A percentile compares a stretch with the other conserved stretches of the same genome.
These are phyloP conservation scores for Dicrurus megarhynchus DNA, from an alignment of 2,113 vertebrate species.

Conservation along the genomic window DNA sequence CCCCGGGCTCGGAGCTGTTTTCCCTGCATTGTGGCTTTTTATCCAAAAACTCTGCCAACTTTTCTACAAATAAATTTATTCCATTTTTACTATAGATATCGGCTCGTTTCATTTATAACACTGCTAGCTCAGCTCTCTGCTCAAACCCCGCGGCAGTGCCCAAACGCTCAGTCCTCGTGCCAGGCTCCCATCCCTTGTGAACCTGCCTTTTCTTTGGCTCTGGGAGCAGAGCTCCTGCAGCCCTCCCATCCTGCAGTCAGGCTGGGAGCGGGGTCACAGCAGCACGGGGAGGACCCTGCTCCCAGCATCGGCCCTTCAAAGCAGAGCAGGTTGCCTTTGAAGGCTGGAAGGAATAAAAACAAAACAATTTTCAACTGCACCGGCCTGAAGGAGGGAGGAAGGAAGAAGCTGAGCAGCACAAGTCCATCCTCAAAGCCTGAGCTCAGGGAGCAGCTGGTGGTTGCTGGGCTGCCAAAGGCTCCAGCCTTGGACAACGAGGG, in stretches of 20 bases:
- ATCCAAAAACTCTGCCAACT: too few relatives aligned
- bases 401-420: neutral
- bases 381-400: neutral
- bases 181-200: neutral
- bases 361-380: neutral
- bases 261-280: rapidly evolving
- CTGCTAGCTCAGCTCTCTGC: neutral
- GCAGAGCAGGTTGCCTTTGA: rapidly evolving
- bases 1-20: too few relatives aligned
- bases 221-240: neutral
- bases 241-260: neutral
- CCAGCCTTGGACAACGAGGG: rapidly evolving
- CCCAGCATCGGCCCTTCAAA: neutral
- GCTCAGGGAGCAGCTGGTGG: neutral
- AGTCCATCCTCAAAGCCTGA: neutral
- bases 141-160: neutral
- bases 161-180: neutral
- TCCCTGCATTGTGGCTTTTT: too few relatives aligned
- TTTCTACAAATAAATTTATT: too few relatives aligned
- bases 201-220: neutral
- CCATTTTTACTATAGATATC: too few relatives aligned
- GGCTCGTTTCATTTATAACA: too few relatives aligned
- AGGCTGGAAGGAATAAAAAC: neutral
- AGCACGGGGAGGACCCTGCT: neutral
- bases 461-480: rapidly evolving